Percentiles rank a stretch among this genome's conserved stretches.
These are phyloP conservation scores for Urocynchramus pylzowi DNA, from an alignment of 2,113 vertebrate species.

Conservation along the genomic window DNA sequence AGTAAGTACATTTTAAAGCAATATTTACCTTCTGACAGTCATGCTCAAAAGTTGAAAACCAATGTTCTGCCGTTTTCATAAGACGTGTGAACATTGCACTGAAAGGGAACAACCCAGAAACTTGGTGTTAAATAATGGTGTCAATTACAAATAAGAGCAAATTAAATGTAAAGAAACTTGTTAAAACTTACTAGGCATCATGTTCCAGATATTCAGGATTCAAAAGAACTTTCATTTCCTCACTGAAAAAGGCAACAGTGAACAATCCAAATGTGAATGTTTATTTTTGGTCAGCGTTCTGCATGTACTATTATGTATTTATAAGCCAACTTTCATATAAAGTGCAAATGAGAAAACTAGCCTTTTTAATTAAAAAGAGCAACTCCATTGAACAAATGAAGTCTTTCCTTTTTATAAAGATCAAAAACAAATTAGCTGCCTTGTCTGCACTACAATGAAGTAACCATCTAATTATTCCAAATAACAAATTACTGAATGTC, in stretches of 20 bases:
- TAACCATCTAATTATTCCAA: conserved; percentile 73
- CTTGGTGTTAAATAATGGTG: neutral
- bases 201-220: conserved; percentile 92
- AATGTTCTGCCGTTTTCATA: conserved; percentile 83
- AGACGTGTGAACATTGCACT: conserved; percentile 82
- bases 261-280: conserved; percentile 58
- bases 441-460: conserved; percentile 64
- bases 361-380: conserved; percentile 68
- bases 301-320: conserved; percentile 40
- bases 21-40: conserved; percentile 79
- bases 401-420: conserved; percentile 69
- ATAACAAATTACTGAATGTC: conserved; percentile 70
- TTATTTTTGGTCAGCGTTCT: conserved; percentile 46
- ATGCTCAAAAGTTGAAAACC: conserved; percentile 84
- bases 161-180: conserved; percentile 34
- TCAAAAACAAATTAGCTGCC: conserved; percentile 70
- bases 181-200: conserved; percentile 93
- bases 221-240: conserved; percentile 93
- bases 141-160: neutral
- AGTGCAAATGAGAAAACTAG: conserved; percentile 66
- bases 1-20: neutral
- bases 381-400: conserved; percentile 68
- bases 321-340: conserved; percentile 60
- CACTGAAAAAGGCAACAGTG: conserved; percentile 77
- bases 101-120: conserved; percentile 43